Base-by-base conservation (phyloP, 2,113 vertebrate genomes). In the Vulpes ferrilata region DNA sequence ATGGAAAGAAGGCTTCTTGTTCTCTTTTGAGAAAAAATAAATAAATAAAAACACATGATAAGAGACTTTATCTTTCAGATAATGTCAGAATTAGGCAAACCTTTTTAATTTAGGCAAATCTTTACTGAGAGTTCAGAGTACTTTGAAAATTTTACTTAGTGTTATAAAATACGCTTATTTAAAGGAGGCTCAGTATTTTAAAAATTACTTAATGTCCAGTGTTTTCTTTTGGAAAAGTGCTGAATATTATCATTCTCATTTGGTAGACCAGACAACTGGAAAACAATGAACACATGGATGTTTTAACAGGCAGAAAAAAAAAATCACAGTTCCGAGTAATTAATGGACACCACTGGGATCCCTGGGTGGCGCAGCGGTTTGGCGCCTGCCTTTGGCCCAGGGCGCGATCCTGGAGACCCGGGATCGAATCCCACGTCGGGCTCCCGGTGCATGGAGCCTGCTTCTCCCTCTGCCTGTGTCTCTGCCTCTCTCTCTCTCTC, bases 151-250 rank as follows among this genome's bases (percentile, higher is more conserved):
- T 95, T 79, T 76, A 55, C 38, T 17, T 82, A 71, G n/a, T 79
- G 22, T 67, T 76, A 83, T 60, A 93, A 93, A 79, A 88, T 23
- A 38, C 17, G 71, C n/a, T 78, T 88, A 64, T 62, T 93, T 85
- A 11, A 97, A 91, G 55, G n/a, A 35, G 4, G 5, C 55, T 79
- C 7, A 11, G 22, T 48, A 93, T 79, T 97, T 79, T 74, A 17
- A 76, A 91, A 82, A 83, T 82, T 82, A 76, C 27, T 86, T 81
- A 62, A 65, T 78, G 48, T 62, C 19, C 38, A 25, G 32, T 6
- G 82, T 59, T 51, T 13, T 48, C 2, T 80, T 79, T 88, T 59
- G 69, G 11, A 57, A 88, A 92, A 82, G 60, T 79, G 43, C 17
- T 57, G 15, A 8, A 32, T 51, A 32, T 53, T 73, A 86, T 65